Evolutionary conservation across 2,797 vertebrate genomes (phyloP).

Genomic region (Notolabrus celidotus): DNA sequence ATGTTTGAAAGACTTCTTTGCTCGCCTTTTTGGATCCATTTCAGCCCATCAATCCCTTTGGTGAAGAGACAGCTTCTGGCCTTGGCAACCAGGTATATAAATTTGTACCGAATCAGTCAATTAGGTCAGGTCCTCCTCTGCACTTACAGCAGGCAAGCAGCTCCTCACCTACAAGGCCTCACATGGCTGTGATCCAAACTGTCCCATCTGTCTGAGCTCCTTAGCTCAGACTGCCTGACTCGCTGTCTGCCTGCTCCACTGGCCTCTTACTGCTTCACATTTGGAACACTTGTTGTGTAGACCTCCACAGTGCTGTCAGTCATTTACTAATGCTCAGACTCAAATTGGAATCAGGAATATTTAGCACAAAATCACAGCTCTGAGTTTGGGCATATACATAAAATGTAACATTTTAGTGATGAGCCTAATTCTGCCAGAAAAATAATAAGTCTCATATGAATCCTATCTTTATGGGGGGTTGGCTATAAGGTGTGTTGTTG

Average conservation of each 20-base stretch:
- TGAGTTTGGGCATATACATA: neutral
- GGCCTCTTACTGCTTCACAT: constrained; percentile 9
- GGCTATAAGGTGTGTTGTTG: constrained; percentile 1
- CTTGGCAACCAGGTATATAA: constrained; percentile 49
- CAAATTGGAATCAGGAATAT: neutral
- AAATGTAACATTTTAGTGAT: neutral
- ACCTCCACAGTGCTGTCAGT: constrained; percentile 6
- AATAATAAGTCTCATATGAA: neutral
- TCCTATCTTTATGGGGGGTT: neutral
- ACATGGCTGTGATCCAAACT: constrained; percentile 58
- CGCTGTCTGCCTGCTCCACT: constrained; percentile 9
- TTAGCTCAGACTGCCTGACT: constrained; percentile 39
- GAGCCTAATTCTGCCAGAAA: neutral
- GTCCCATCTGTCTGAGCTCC: constrained; percentile 61
- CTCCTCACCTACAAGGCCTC: constrained; percentile 54
- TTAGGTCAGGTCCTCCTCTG: constrained; percentile 58
- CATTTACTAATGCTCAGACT: constrained; percentile 9
- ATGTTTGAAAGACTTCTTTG: constrained; percentile 10
- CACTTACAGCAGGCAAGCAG: constrained; percentile 35
- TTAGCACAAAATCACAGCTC: neutral
- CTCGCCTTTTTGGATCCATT: constrained; percentile 20
- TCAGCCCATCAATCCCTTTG: constrained; percentile 13
- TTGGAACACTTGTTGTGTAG: constrained; percentile 8
- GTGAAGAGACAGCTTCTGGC: constrained; percentile 40
- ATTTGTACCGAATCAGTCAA: constrained; percentile 62